phyloP scores from a whole-genome alignment of 2,113 vertebrate species.

The Nothocercus julius region DNA sequence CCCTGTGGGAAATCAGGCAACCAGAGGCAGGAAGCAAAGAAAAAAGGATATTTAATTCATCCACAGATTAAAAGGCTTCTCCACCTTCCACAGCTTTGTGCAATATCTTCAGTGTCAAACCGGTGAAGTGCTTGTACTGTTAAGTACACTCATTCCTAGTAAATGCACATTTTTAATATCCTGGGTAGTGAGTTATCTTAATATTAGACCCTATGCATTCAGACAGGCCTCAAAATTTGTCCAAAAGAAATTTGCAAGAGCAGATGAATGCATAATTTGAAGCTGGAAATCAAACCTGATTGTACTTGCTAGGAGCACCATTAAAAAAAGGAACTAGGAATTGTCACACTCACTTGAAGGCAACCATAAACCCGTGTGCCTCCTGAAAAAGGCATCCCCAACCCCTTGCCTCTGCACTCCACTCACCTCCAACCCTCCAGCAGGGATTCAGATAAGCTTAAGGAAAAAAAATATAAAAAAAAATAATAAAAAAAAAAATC shows the following conservation, averaged over 20 bases:
- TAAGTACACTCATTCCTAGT: background rate
- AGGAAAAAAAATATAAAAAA: background rate
- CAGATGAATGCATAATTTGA: background rate
- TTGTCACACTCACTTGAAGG: accelerated
- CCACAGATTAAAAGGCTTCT: slow-evolving; percentile 1
- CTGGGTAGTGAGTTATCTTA: background rate
- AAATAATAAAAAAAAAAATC: background rate
- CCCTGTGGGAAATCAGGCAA: slow-evolving; percentile 36
- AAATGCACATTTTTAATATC: background rate
- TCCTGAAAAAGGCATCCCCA: background rate
- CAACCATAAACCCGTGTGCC: background rate
- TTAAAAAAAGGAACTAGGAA: background rate
- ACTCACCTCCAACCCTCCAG: background rate
- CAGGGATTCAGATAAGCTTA: too few species aligned
- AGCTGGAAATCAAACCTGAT: background rate
- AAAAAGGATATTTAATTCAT: slow-evolving; percentile 16
- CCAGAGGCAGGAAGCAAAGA: slow-evolving; percentile 3
- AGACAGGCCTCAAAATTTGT: background rate
- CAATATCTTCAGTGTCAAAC: background rate
- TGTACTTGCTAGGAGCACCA: background rate
- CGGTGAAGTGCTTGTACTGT: background rate
- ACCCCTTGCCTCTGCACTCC: background rate
- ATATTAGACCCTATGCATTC: background rate
- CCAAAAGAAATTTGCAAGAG: background rate
- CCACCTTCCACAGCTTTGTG: background rate